phyloP scores from a whole-genome alignment of 2,888 invertebrate genomes.

The Hyppa rectilinea region DNA sequence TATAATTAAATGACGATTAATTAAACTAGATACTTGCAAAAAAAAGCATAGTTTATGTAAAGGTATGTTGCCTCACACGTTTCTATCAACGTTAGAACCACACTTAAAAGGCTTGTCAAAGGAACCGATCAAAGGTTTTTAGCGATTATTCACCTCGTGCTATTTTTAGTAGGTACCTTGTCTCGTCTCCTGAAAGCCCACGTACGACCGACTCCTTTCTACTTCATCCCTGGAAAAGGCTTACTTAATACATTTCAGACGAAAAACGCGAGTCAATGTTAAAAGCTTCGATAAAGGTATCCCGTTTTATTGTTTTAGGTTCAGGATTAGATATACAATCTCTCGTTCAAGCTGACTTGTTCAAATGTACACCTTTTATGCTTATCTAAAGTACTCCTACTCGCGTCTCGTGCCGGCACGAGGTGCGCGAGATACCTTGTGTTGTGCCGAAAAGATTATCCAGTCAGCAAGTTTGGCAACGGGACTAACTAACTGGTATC shows the following conservation, averaged over 20 bases:
- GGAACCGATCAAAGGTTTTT: conserved; percentile 21
- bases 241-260: conserved; percentile 32
- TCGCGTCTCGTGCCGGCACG: neutral
- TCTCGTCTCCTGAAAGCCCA: conserved; percentile 9
- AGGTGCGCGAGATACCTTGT: neutral
- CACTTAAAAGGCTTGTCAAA: conserved; percentile 26
- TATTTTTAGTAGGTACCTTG: conserved; percentile 28
- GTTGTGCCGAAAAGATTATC: neutral
- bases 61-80: neutral
- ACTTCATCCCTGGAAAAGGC: conserved; percentile 21
- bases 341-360: conserved; percentile 25
- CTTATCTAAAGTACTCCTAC: conserved; percentile 5
- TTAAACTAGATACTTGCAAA: no score
- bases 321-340: conserved; percentile 57
- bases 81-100: conserved; percentile 8
- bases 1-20: no score
- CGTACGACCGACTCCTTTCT: conserved; percentile 7
- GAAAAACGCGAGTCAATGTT: conserved; percentile 39
- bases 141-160: conserved; percentile 14
- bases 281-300: conserved; percentile 47
- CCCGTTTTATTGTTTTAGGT: conserved; percentile 57
- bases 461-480: conserved; percentile 1
- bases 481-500: conserved; percentile 6
- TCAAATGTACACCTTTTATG: conserved; percentile 39
- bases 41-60: no score